Base-by-base conservation (phyloP, 2,797 vertebrate genomes). In the Rachycentron canadum region DNA sequence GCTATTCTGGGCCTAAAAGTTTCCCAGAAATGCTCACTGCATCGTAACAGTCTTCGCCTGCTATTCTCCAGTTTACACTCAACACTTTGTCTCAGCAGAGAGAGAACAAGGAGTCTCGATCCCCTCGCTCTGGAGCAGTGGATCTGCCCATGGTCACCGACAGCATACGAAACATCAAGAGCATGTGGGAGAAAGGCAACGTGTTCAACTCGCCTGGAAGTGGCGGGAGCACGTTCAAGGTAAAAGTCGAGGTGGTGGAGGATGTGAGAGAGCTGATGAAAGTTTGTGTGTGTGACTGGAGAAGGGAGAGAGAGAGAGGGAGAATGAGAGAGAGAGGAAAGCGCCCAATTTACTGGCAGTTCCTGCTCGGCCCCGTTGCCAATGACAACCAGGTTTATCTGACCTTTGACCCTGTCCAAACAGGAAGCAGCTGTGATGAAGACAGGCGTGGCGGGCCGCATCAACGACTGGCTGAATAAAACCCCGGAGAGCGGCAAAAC, bases 381-480 rank as follows among this genome's bases (percentile, higher is more conserved):
- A 47, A 47, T 78, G 83, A 86, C 70, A 49, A 72, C 70, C 17
- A 57, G 67, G 61, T 73, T 82, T 59, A 34, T 41, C 75, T 94
- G 86, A 94, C 91, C 86, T 89, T 67, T 91, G 82, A 83, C 91
- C 76, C 76, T 83, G 43, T 90, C 79, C 76, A 83, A 93, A 57
- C 92, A 99, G 98, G 98, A 99, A 95, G 97, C 97, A 75, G 97
- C 97, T 90, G 97, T 97, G 59, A 95, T 99, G 92, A 99, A 99
- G 89, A 97, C 98, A 78, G 98, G 98, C 28, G 97, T 99, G 86
- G 98, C 98, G 3, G 98, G 97, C 88, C 98, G 98, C 90, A 99
- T 99, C 95, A 99, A 96, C 0, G 98, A 99, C 90, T 99, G 98
- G 98, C 94, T 99, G 92, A 99, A 96, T 79, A 99, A 99, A 95